Base-by-base conservation (phyloP, 2,113 vertebrate genomes). In the Butastur rufipennis region DNA sequence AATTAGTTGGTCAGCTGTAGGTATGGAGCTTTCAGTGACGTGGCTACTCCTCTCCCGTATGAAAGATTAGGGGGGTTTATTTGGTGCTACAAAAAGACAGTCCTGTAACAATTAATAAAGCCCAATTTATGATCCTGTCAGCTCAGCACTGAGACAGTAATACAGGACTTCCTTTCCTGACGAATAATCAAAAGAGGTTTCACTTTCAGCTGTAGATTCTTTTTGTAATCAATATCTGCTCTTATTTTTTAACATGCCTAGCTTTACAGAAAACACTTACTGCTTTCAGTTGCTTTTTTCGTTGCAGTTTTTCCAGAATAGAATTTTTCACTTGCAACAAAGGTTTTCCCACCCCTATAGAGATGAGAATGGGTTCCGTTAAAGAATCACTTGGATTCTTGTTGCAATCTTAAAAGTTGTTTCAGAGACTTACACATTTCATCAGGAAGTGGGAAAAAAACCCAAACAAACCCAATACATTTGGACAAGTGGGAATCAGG, bases 51-150 rank as follows among this genome's bases (percentile, higher is more conserved):
- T 95, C 53, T 80, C 22, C 45, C 21, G 8, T 78, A 16, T 88
- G 55, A 82, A 94, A 90, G 50, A 70, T 34, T 19, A 45, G 36
- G 36, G 34, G 0, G 7, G 61, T 72, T 95, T 91, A 78, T 86
- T 80, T 81, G 11, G 5, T 95, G 32, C 43, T 91, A 36, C 38
- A 74, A 61, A 86, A 90, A 78, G 48, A 31, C 38, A 63, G 59
- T 74, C 82, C 78, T 83, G 59, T 87, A 62, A 66, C 55, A 72
- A 94, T 93, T 95, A 86, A 96, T 96, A 95, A 96, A 96, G 81
- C 36, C 11, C 61, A 53, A 48, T 91, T 95, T 93, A 88, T 86
- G 36, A 78, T 83, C 81, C 85, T 82, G 68, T 86, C 74, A 83
- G 43, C 22, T 89, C 43, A 94, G 43, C 38, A 86, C 52, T 47